Evolutionary conservation across 2,113 vertebrate species (phyloP).

Genomic region (Thunnus maccoyii): DNA sequence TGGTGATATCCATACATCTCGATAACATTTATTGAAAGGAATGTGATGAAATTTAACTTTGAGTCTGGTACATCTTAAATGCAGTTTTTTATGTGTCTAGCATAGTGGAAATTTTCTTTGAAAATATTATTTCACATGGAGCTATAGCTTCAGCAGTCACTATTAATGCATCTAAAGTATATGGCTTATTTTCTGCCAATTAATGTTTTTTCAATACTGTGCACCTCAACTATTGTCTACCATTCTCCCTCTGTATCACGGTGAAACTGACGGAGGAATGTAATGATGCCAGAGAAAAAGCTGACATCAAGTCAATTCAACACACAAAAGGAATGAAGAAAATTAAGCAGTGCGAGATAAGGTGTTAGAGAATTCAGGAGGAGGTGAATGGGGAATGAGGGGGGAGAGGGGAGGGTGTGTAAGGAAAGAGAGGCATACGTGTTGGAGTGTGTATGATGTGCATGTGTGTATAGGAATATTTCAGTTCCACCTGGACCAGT

Average conservation of each 20-base stretch:
- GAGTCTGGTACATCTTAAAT: no score
- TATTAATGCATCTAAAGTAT: background rate
- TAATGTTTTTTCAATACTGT: background rate
- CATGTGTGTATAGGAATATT: constrained; percentile 1
- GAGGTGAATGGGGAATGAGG: background rate
- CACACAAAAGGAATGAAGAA: constrained; percentile 34
- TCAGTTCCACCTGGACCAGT: constrained; percentile 15
- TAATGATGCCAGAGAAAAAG: constrained; percentile 18
- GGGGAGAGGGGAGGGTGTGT: background rate
- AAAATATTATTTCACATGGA: no score
- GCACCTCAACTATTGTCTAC: background rate
- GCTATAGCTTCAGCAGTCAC: background rate
- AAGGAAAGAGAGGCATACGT: background rate
- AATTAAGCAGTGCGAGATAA: constrained; percentile 7
- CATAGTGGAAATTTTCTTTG: no score
- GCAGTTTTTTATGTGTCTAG: no score
- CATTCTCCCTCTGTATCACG: background rate
- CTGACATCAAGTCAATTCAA: constrained; percentile 40
- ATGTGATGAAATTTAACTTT: no score
- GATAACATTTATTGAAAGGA: no score
- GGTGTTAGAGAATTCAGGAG: background rate
- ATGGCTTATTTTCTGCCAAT: background rate
- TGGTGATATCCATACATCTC: no score
- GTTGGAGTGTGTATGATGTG: background rate
- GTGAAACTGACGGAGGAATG: constrained; percentile 10